These are phyloP conservation scores for Argyresthia albistria DNA, from an alignment of 2,888 invertebrate genomes.

Conservation along the genomic window DNA sequence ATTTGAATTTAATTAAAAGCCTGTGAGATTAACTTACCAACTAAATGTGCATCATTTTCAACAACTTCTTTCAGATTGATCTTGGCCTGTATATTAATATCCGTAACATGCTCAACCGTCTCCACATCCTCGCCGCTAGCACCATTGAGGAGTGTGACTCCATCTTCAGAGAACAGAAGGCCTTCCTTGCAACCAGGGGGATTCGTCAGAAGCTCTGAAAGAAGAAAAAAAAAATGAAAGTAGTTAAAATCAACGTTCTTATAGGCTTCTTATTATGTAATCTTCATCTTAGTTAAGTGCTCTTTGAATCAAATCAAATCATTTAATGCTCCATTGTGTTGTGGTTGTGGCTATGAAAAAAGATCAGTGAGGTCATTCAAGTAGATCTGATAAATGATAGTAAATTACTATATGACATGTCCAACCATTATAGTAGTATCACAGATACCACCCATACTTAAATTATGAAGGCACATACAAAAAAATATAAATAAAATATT, in stretches of 20 bases:
- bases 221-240: background rate
- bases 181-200: conserved; percentile 80
- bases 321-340: too few species aligned
- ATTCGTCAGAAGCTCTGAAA: conserved; percentile 68
- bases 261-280: background rate
- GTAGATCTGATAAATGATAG: too few species aligned
- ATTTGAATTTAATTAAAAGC: too few species aligned
- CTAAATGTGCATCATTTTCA: conserved; percentile 71
- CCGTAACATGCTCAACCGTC: conserved; percentile 19
- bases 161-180: conserved; percentile 70
- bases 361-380: too few species aligned
- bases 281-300: background rate
- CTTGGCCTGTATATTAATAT: conserved; percentile 38
- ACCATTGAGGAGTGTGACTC: conserved; percentile 49
- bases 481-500: background rate
- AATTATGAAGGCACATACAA: too few species aligned
- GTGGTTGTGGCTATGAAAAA: too few species aligned
- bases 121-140: conserved; percentile 20
- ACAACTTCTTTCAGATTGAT: conserved; percentile 75
- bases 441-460: too few species aligned
- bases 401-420: too few species aligned
- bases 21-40: conserved; percentile 40
- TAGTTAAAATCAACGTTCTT: background rate
- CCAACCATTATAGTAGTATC: too few species aligned
- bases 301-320: too few species aligned